These are phyloP conservation scores for Ceratotherium simum DNA, from an alignment of 2,113 vertebrate genomes.

Conservation along the genomic window DNA sequence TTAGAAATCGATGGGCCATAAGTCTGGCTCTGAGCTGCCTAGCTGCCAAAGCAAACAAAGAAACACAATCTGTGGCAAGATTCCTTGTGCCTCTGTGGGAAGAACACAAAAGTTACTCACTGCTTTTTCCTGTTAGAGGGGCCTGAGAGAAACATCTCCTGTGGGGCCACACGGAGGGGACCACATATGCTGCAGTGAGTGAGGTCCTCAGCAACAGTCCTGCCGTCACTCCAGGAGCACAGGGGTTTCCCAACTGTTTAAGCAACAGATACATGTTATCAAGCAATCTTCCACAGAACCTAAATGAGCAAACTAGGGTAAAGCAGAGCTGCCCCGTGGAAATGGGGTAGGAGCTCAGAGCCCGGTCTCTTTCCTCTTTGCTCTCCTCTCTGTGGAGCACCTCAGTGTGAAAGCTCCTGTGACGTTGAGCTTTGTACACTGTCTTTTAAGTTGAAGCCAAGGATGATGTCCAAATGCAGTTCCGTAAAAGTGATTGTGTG, in stretches of 20 bases:
- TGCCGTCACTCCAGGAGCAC: accelerated
- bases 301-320: accelerated
- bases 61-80: background rate
- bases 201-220: background rate
- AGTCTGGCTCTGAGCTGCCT: background rate
- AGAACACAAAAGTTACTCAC: too few species aligned
- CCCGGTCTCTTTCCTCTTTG: background rate
- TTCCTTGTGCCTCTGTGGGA: background rate
- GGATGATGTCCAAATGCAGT: background rate
- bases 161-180: background rate
- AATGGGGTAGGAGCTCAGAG: background rate
- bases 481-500: too few species aligned
- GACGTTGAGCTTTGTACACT: background rate
- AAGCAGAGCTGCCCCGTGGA: background rate
- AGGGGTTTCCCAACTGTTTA: background rate
- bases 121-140: background rate
- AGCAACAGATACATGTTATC: background rate
- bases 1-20: background rate
- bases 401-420: background rate
- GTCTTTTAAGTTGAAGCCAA: background rate
- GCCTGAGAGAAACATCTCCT: background rate
- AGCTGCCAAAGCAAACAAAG: background rate
- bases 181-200: accelerated
- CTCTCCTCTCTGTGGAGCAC: background rate
- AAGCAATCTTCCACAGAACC: background rate